phyloP scores from a whole-genome alignment of 2,888 invertebrate species.

The Oxystoma pomonae region DNA sequence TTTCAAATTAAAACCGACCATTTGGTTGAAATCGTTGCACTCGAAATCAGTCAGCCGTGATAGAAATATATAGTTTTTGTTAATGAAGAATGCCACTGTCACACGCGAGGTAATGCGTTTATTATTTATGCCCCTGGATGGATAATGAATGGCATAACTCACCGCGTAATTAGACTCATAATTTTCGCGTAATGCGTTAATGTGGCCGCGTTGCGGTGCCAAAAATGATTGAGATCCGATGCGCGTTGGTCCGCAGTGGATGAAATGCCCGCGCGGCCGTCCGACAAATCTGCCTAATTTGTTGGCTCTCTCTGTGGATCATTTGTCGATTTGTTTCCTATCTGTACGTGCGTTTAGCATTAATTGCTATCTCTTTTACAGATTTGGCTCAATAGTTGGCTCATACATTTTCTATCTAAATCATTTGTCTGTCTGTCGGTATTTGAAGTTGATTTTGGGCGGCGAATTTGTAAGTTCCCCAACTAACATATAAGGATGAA shows the following conservation, averaged over 20 bases:
- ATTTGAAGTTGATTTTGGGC: no score
- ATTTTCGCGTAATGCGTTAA: slow-evolving; percentile 47
- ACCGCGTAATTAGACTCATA: slow-evolving; percentile 49
- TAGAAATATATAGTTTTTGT: slow-evolving; percentile 49
- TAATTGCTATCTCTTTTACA: background rate
- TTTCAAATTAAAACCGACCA: slow-evolving; percentile 36
- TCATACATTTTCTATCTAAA: background rate
- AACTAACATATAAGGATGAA: no score
- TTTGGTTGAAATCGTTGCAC: slow-evolving; percentile 27
- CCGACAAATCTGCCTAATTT: background rate
- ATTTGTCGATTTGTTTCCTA: background rate
- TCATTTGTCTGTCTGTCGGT: background rate
- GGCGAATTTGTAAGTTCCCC: no score
- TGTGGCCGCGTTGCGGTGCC: slow-evolving; percentile 41
- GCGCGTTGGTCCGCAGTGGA: background rate
- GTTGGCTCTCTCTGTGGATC: background rate
- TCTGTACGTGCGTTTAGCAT: background rate
- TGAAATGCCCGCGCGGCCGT: background rate
- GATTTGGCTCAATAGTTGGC: background rate
- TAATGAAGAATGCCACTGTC: slow-evolving; percentile 47
- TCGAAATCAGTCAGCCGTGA: slow-evolving; percentile 41
- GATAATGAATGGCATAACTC: slow-evolving; percentile 49
- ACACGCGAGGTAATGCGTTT: slow-evolving; percentile 44
- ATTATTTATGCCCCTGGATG: slow-evolving; percentile 44
- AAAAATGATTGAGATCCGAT: slow-evolving; percentile 43